Base-by-base conservation (phyloP, 2,888 invertebrate species). In the Meandrusa payeni region DNA sequence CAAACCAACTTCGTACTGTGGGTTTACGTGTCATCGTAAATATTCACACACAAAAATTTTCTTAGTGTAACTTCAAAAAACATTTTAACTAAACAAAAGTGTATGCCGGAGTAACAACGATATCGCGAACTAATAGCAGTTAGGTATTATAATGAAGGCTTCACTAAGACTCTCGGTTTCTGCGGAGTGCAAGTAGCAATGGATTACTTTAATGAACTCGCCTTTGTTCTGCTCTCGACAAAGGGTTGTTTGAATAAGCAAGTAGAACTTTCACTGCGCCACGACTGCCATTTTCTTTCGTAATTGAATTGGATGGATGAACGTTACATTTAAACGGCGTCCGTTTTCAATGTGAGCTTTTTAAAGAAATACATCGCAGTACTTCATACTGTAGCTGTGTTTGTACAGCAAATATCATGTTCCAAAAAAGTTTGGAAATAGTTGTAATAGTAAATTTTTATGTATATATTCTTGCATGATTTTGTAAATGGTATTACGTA, bases 191-290 rank as follows among this genome's bases (percentile, higher is more conserved):
- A 49, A 47, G 46, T 52, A 52, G 52, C 54, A 47, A 40, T 36
- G 69, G 69, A 76, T 77, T 79, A 78, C 77, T 77, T 76, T 75
- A 80, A 82, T 77, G 77, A 81, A 78, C 69, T 73, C 69, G 61
- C 65, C 79, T 81, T 82, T 80, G 79, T 81, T 80, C 76, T 55
- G 15, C 51, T 54, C 60, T 61, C 62, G 52, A 61, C 57, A 64
- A 73, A 72, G 72, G 72, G 69, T 71, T 78, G 76, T 81, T 81
- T 78, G 74, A 76, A 81, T 79, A 82, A 76, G 76, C 79, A 80
- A 78, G 74, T 75, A 59, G 66, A 73, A 77, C 74, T 75, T 75
- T 72, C 70, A 47, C 68, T 64, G 60, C 60, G 44, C 54, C 52
- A 63, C 53, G 52, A 54, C 61, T 59, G 61, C 66, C 72, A 69